Base-by-base conservation (phyloP, 2,113 vertebrate genomes). In the Equus przewalskii region DNA sequence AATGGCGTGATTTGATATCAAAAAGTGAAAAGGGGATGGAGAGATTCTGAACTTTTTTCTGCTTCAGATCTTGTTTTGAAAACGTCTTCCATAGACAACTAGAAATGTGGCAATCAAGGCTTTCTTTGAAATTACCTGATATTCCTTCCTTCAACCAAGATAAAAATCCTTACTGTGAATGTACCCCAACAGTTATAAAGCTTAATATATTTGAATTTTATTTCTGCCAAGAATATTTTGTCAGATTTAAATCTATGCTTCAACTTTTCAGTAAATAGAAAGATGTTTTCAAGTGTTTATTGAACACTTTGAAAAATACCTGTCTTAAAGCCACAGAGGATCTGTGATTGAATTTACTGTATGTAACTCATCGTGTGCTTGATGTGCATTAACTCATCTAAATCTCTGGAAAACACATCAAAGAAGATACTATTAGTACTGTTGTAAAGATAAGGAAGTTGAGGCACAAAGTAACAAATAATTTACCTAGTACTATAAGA, bases 161-260 rank as follows among this genome's bases (percentile, higher is more conserved):
- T 75, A 88, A 88, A 67, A 83, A 75, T 44, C 49, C 22, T 91
- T 84, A 21, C 60, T 46, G 4, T 88, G 70, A 88, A 28, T 67
- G 64, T 36, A 75, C 79, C 28, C 36, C 16, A 90, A 36, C 16
- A 94, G 11, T 41, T 65, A 51, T 10, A 81, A 90, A 78, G 22
- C 13, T 58, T 87, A 72, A 33, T 56, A 1, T 85, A 44, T 81
- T 49, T 94, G 6, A 75, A 19, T 69, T 91, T 82, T 96, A 60
- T 58, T 90, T 93, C 36, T 82, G 11, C 28, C 36, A 46, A 60
- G 1, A 78, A 7, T 80, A 62, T 67, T 85, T 78, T 96, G 3
- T 81, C 81, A 91, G 19, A 89, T 83, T 75, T 93, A 87, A 85
- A 78, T 94, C 1, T 56, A 15, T 65, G 76, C 28, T 76, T 93